Conservation (phyloP, 2,113 vertebrate genomes). For the Turnix velox region DNA sequence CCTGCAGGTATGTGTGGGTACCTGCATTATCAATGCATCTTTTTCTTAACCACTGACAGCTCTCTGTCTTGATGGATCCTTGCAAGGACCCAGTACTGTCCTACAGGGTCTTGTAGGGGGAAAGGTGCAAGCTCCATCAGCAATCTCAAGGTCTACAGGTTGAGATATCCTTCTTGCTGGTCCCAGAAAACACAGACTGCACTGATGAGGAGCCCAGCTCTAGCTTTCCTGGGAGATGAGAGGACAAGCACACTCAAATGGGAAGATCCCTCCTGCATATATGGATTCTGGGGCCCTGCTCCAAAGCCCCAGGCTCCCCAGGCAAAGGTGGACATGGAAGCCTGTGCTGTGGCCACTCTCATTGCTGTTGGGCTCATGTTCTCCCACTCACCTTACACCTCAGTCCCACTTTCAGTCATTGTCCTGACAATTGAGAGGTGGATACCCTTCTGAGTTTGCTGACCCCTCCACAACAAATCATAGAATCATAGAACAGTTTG, state of each 20-base stretch:
- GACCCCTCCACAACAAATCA: not conserved
- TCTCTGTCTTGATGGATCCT: not conserved
- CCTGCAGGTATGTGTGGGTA: not conserved
- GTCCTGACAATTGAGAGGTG: not conserved
- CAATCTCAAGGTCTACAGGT: not conserved
- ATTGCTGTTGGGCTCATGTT: not conserved
- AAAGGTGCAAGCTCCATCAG: not conserved
- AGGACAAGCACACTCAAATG: not conserved
- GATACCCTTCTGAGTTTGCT: not conserved
- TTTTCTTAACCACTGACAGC: not conserved
- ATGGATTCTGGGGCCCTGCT: not conserved
- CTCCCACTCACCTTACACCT: not conserved
- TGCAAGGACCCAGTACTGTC: not conserved
- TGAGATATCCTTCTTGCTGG: not conserved
- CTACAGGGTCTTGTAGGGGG: too few relatives aligned
- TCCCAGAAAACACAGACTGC: not conserved
- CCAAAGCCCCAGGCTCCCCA: not conserved
- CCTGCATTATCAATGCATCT: fast-evolving
- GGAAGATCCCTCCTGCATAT: not conserved
- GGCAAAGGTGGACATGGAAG: not conserved
- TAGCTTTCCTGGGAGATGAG: not conserved
- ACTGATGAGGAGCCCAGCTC: not conserved
- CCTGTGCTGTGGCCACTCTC: fast-evolving
- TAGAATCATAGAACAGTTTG: too few relatives aligned
- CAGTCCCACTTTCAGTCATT: not conserved